A percentile compares a stretch with the other conserved stretches of the same genome.
These are phyloP conservation scores for Agapornis canus DNA, from an alignment of 2,797 vertebrate species.

Conservation along the genomic window DNA sequence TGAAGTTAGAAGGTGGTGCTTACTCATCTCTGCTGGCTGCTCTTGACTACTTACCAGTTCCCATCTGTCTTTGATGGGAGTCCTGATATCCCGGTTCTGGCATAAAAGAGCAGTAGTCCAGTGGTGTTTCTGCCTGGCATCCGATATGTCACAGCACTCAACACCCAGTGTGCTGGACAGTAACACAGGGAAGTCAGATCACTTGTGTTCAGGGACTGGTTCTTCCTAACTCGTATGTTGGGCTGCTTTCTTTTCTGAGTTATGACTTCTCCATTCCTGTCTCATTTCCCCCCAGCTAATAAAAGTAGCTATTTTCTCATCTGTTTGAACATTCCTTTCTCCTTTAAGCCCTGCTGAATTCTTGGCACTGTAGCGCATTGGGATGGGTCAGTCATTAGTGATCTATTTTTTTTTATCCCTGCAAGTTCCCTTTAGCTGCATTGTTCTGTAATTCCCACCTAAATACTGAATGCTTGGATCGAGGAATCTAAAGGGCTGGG, in stretches of 20 bases:
- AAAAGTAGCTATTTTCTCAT: neutral
- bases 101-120: neutral
- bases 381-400: neutral
- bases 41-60: neutral
- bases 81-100: neutral
- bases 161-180: neutral
- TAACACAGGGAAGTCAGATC: neutral
- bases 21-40: neutral
- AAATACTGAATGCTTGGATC: neutral
- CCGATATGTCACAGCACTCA: neutral
- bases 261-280: neutral
- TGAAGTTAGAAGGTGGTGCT: neutral
- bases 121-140: neutral
- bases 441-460: neutral
- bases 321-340: neutral
- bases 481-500: neutral
- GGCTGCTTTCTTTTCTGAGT: neutral
- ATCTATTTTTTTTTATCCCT: neutral
- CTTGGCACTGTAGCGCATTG: neutral
- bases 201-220: neutral
- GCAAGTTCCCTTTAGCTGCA: neutral
- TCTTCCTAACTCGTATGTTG: rapidly evolving
- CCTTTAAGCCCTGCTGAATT: neutral
- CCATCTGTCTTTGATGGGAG: neutral
- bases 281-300: neutral